phyloP scores from a whole-genome alignment of 2,113 vertebrate genomes.

The Orientallactaga bullata region DNA sequence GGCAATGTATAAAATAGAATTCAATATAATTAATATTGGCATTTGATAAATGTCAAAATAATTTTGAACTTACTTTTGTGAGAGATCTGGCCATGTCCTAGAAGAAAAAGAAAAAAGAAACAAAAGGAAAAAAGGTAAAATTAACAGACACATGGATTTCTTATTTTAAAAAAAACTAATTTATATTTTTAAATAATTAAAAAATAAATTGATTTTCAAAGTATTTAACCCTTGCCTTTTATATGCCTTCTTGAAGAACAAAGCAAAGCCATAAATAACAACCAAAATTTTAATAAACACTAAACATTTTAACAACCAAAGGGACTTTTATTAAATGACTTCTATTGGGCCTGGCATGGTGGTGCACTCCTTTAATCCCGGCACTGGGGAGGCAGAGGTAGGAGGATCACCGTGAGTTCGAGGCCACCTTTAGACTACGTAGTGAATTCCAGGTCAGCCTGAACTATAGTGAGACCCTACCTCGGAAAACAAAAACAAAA shows the following conservation, averaged over 20 bases:
- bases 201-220: slow-evolving; percentile 48
- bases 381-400: too few species aligned
- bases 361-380: too few species aligned
- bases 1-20: slow-evolving; percentile 27
- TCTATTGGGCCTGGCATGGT: background rate
- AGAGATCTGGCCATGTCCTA: slow-evolving; percentile 94
- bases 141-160: background rate
- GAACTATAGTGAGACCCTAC: too few species aligned
- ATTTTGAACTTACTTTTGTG: slow-evolving; percentile 94
- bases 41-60: slow-evolving; percentile 62
- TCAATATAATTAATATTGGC: slow-evolving; percentile 23
- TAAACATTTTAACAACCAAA: slow-evolving; percentile 38
- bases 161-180: slow-evolving; percentile 22
- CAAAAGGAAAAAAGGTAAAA: background rate
- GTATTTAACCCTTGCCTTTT: slow-evolving; percentile 39
- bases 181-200: slow-evolving; percentile 29
- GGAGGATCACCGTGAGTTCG: too few species aligned
- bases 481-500: too few species aligned
- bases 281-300: slow-evolving; percentile 50
- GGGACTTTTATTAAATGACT: slow-evolving; percentile 6
- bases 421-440: too few species aligned
- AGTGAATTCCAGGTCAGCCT: too few species aligned
- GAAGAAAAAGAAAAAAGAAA: slow-evolving; percentile 31
- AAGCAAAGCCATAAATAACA: slow-evolving; percentile 46
- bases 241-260: slow-evolving; percentile 2